A percentile compares a stretch with the other conserved stretches of the same genome.
Conservation (phyloP, 1,140 invertebrate genomes). For the Tetragonula clypearis region DNA sequence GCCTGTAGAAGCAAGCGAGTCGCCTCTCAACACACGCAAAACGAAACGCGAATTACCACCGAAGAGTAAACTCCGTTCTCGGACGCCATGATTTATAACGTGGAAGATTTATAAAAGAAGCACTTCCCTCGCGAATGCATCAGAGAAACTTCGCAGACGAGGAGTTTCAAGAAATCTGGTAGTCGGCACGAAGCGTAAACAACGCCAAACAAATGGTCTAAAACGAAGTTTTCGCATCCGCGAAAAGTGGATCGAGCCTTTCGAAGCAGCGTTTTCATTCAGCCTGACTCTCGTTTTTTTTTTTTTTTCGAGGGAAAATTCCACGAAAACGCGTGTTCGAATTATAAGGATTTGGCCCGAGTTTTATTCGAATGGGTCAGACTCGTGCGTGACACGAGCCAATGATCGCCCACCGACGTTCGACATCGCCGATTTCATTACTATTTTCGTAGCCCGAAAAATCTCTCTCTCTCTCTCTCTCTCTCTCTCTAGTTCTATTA, state of each 20-base stretch:
- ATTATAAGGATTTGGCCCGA: slow-evolving; percentile 62
- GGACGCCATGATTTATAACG: neutral
- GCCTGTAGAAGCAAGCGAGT: too few species aligned
- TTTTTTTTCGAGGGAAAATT: slow-evolving; percentile 27
- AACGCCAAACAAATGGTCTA: neutral
- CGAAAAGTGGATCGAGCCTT: slow-evolving; percentile 10
- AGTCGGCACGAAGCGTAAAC: neutral
- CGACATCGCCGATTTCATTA: slow-evolving; percentile 45
- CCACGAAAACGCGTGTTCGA: slow-evolving; percentile 18
- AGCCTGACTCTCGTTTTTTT: neutral
- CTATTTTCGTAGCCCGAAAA: slow-evolving; percentile 51
- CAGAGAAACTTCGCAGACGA: neutral
- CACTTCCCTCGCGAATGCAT: neutral
- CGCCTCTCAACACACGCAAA: neutral
- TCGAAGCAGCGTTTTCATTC: neutral
- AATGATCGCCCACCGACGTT: slow-evolving; percentile 59
- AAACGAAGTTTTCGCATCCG: slow-evolving; percentile 18
- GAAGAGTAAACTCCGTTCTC: neutral
- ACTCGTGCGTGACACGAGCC: slow-evolving; percentile 62
- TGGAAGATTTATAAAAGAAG: neutral
- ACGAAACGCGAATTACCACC: neutral
- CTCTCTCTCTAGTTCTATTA: too few species aligned
- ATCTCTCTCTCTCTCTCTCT: too few species aligned
- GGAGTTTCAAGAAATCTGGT: neutral
- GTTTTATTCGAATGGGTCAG: slow-evolving; percentile 49